Base-by-base conservation (phyloP, 2,888 invertebrate species). In the Eudasyphora cyanicolor region DNA sequence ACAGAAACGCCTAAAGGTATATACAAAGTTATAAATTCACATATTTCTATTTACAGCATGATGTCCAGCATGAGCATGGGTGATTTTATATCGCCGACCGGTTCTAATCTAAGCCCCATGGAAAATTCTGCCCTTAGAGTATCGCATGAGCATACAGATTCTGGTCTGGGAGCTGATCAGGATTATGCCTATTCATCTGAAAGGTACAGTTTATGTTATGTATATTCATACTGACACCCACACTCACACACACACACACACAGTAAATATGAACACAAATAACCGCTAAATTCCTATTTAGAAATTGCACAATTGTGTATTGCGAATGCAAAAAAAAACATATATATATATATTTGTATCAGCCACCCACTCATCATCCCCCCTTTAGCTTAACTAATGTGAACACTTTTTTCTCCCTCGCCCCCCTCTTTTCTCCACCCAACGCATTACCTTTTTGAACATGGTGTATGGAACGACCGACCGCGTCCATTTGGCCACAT, bases 111-210 rank as follows among this genome's bases (percentile, higher is more conserved):
- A 3, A 92, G 92, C 87, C 92, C 92, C 0, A 83, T 92, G 84
- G 92, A 92, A 82, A 91, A 92, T 67, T 91, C 92, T 0, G 91
- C 92, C 0, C 92, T 94, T 17, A 91, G 95, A 85, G 94, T 95
- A 42, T 95, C 95, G 29, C 96, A 96, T 86, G 96, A 96, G 88
- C 96, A 96, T 88, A 95, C 95, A 0, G 96, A 96, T 91, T 96
- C 96, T 0, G 96, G 96, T 0, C 92, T 96, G 5, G 96, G 96
- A 62, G 95, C 95, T 19, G 96, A 96, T 91, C 96, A 96, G 90
- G 96, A 96, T 88, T 95, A 95, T 89, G 94, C 95, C 45, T 95
- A 95, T 91, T 94, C 94, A 84, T 95, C 94, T 35, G 95, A 95
- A 92, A 94, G 95, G 95, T 95, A 91, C 88, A 32, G 6, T 35